Conservation (phyloP, 2,113 vertebrate species). For the Tyto alba region DNA sequence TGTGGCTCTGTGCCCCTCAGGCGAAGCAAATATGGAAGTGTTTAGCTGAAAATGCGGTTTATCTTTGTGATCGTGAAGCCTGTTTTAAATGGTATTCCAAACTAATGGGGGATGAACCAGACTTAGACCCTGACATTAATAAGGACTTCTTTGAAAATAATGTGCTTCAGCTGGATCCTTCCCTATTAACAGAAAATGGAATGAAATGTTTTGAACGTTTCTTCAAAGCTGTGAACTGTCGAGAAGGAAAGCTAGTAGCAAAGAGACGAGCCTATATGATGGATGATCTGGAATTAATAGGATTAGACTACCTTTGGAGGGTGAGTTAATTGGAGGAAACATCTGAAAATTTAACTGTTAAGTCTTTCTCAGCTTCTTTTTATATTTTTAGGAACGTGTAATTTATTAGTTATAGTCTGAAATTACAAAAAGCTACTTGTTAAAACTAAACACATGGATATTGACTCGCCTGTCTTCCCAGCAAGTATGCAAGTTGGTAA, state of each 20-base stretch:
- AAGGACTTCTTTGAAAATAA: conserved; percentile 99
- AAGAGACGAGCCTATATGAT: conserved; percentile 99
- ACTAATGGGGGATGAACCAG: conserved; percentile 98
- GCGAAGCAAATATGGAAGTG: conserved; percentile 99
- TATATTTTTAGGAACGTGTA: not conserved
- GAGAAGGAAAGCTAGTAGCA: conserved; percentile 97
- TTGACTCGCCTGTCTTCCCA: not conserved
- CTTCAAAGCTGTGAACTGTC: conserved; percentile 99
- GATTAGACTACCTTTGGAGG: conserved; percentile 99
- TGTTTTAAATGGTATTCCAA: conserved; percentile 99
- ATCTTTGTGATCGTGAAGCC: conserved; percentile 97
- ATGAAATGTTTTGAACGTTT: conserved; percentile 99
- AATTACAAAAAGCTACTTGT: not conserved
- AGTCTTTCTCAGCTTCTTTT: not conserved
- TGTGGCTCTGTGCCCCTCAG: conserved; percentile 98
- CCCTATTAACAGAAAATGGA: conserved; percentile 97
- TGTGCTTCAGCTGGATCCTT: conserved; percentile 97
- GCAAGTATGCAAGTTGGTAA: not conserved
- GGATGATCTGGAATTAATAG: conserved; percentile 98
- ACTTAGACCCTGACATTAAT: conserved; percentile 99
- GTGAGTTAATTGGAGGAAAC: conserved; percentile 74
- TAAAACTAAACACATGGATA: not conserved
- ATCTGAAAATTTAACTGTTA: not conserved
- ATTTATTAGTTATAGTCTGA: not conserved
- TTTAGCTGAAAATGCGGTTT: conserved; percentile 98